These are phyloP conservation scores for Sciaenops ocellatus DNA, from an alignment of 2,797 vertebrate genomes.

Conservation along the genomic window DNA sequence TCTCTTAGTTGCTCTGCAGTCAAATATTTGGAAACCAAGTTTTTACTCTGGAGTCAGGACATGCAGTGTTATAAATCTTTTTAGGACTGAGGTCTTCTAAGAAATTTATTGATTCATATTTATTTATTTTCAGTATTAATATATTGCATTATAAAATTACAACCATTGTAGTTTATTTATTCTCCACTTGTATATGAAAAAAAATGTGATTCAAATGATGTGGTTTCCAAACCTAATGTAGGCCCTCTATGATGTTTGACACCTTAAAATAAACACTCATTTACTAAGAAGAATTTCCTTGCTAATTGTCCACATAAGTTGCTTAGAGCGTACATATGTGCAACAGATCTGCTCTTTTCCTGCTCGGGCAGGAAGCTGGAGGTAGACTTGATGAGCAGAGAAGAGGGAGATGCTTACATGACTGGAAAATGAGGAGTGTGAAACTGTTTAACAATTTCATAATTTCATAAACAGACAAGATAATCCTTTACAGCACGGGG, in stretches of 20 bases:
- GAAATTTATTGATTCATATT: background rate
- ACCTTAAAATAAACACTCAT: conserved; percentile 14
- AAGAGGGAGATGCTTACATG: conserved; percentile 67
- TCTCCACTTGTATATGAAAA: background rate
- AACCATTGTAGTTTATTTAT: background rate
- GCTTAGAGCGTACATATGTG: conserved; percentile 48
- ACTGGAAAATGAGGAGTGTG: conserved; percentile 71
- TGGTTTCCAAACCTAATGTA: background rate
- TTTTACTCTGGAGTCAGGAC: conserved; percentile 6
- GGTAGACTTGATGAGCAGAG: conserved; percentile 56
- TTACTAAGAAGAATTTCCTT: background rate
- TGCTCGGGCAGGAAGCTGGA: conserved; percentile 53
- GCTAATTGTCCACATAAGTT: conserved; percentile 35
- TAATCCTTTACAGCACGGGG: conserved; percentile 69
- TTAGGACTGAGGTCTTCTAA: background rate
- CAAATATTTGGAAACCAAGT: conserved; percentile 21
- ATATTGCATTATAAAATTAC: background rate
- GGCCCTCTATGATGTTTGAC: conserved; percentile 15
- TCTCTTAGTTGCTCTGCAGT: conserved; percentile 9
- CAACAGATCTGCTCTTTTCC: conserved; percentile 59
- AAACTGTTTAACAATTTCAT: conserved; percentile 73
- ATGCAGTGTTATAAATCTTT: background rate
- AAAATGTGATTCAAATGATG: conserved; percentile 12
- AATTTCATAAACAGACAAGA: conserved; percentile 83
- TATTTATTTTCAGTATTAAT: background rate